Base-by-base conservation (phyloP, 2,113 vertebrate species). In the Coturnix japonica region DNA sequence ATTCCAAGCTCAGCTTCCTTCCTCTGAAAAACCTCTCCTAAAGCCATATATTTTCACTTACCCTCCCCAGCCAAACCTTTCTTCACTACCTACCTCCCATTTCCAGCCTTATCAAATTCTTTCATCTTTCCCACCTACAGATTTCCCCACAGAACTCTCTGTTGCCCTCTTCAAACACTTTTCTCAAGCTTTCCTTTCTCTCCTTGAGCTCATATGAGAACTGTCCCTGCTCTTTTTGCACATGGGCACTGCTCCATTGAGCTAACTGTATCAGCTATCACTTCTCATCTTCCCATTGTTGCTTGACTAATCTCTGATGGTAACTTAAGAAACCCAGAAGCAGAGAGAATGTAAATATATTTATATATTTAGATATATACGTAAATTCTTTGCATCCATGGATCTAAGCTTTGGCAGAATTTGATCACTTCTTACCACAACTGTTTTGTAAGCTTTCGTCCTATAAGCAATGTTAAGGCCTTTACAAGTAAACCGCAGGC, bases 401-500 rank as follows among this genome's bases (percentile, higher is more conserved):
- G 19, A 69, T 59, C 33, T 71, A 51, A 69, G 16, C 3, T 66
- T 71, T 31, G 21, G 33, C 35, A 71, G 43, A 73, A 78, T 47
- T 35, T 44, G 26, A 35, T 69, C 30, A 69, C 76, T 95, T 81
- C 98, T 97, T 96, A 99, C 99, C 98, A 98, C 95, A 91, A 98
- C 99, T 64, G 98, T 94, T 65, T 85, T 96, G 91, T 98, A 99
- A 35, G 98, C 99, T 93, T 98, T 98, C 75, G 98, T 93, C 94
- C 99, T 98, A 39, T 99, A 97, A 12, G 49, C 91, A 76, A 99
- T 73, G 71, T 99, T 99, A 79, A 98, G 97, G n/a, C 98, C 97
- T 98, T 98, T 99, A 91, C 99, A 99, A 14, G 99, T 99, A 94
- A 99, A 99, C 6, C 99, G 96, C 67, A 99, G 97, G 77, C 98